Evolutionary conservation across 1,140 invertebrate species (phyloP), one percentile per base, ranked within the genome.

Genomic region (Drosophila nannoptera): DNA sequence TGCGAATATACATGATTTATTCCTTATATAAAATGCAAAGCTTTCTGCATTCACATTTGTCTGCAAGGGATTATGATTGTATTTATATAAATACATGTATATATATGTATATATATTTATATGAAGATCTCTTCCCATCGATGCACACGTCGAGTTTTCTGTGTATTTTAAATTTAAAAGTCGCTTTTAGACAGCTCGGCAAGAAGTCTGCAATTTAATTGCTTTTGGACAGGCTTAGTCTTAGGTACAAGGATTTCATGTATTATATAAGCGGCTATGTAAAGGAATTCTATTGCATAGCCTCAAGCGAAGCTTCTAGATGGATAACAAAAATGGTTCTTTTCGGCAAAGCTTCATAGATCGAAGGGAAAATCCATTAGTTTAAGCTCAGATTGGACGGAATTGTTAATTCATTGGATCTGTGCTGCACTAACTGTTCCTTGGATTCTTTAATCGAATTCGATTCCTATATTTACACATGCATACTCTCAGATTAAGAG

Each of bases 21-120:
- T 69, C n/a, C 36, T 53, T 48, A 63, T 64, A 64, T 73, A 69
- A 52, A 53, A 73, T 69, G 49, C 60, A 73, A 59, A 69, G 53
- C 52, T 56, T 31, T 54, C 11, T 55, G 35, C 40, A 45, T 42
- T 29, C 38, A 22, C n/a, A 55, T 40, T 56, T 56, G 14, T 8
- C 36, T 46, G 31, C 38, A 49, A 8, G 14, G 50, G 58, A 63
- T 69, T 66, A 61, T 61, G 31, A 36, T 56, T 42, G 55, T 55
- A 69, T 36, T 12, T 12, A 43, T 8, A 31, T 61, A 53, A 5
- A 59, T 12, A 14, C 9, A 22, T 43, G 5, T 31, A 38, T 16
- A 16, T 38, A 58, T 22, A 68, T 69, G 32, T 38, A 55, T 50
- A 16, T 48, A n/a, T 29, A 53, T 66, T 16, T 40, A 62, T 42